Percentiles rank a stretch among this genome's conserved stretches.
Conservation (phyloP, 1,140 invertebrate genomes). For the Brachionus manjavacas region DNA sequence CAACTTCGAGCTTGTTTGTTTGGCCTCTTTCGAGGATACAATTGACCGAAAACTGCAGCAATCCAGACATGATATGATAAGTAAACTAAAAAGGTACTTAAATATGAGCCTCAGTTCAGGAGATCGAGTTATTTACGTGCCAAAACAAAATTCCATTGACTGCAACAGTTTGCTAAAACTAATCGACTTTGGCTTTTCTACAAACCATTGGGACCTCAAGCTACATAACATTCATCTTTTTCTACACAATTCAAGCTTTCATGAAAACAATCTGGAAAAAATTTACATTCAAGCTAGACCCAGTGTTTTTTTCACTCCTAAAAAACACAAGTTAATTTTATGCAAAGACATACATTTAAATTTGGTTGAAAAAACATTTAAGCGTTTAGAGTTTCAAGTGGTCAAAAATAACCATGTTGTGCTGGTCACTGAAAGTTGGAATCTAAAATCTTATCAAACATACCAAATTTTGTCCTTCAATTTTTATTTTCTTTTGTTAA, state of each 20-base stretch:
- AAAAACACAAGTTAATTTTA: neutral
- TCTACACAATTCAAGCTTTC: neutral
- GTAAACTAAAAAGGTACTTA: neutral
- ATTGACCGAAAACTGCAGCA: neutral
- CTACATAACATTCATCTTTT: neutral
- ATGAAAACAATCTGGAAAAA: neutral
- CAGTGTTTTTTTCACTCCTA: neutral
- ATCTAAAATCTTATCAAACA: slow-evolving; percentile 12
- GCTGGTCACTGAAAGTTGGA: neutral
- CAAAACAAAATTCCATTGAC: neutral
- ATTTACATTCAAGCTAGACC: neutral
- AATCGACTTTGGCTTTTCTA: neutral
- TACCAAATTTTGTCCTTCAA: neutral
- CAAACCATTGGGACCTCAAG: neutral
- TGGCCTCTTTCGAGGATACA: neutral
- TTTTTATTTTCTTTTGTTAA: neutral
- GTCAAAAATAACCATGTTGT: neutral
- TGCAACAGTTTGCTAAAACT: neutral
- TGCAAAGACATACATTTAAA: neutral
- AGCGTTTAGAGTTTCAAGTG: neutral
- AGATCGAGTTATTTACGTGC: neutral
- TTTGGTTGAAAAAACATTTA: neutral
- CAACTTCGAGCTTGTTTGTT: neutral
- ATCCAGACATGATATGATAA: neutral
- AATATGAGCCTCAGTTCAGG: neutral